Base-by-base conservation (phyloP, 2,888 invertebrate genomes). In the Eupithecia pulchellata region DNA sequence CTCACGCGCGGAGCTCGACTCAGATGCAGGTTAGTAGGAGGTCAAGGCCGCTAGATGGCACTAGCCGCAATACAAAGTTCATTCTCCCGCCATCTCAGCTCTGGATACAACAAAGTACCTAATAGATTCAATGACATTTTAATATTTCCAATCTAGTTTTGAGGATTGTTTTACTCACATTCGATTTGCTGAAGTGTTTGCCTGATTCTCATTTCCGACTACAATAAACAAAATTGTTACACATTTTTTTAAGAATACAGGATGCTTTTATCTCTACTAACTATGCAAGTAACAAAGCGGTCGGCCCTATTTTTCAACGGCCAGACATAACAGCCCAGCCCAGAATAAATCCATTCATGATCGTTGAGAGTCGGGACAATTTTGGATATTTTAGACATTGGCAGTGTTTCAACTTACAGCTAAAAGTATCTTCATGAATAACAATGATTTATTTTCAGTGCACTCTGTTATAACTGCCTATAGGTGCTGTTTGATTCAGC, bases 61-160 rank as follows among this genome's bases (percentile, higher is more conserved):
- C 82, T 89, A 88, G 85, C 89, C 90, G 86, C 84, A 89, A 83
- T 74, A 66, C 80, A 81, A 85, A 85, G 88, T 88, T 88, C 86
- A 87, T 87, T 80, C 85, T 65, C 42, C 67, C 47, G 58, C 55
- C 64, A 36, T 34, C 84, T 78, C 68, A 69, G 73, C 64, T 69
- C 71, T 61, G 61, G 69, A 69, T 64, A 64, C 65, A 66, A 79
- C 82, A 82, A 81, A 77, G 66, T 66, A 34, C 68, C 72, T 36
- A 72, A 69, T 67, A 72, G 66, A 69, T 65, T 67, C 69, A 73
- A 73, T 68, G 69, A 67, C 69, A 72, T 72, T 67, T 69, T n/a
- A 69, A 64, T 67, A 69, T 52, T 32, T n/a, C n/a, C 32, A 30
- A 32, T 60, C 30, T 60, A 32, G 30, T 60, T 64, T 39, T 13